Conservation (phyloP, 2,797 vertebrate genomes). For the Platalea minor region DNA sequence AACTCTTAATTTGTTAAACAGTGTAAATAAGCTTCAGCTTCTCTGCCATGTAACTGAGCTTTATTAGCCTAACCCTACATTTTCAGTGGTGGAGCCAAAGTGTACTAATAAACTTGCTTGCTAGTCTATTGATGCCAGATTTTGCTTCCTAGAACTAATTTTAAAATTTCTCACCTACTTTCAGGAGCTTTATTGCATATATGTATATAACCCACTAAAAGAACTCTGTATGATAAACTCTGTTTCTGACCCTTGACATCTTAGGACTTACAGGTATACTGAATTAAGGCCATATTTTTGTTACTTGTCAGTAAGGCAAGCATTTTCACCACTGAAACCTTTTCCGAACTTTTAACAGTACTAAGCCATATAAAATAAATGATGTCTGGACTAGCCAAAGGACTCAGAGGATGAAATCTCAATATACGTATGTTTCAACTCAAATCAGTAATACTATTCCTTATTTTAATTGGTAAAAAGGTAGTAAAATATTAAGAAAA, state of each 20-base stretch:
- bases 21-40: neutral
- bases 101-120: neutral
- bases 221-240: neutral
- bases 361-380: neutral
- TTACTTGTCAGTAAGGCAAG: neutral
- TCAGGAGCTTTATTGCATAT: neutral
- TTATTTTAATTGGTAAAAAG: neutral
- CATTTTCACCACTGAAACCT: neutral
- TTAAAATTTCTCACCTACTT: neutral
- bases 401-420: neutral
- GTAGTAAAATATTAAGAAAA: neutral
- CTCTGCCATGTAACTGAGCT: neutral
- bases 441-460: neutral
- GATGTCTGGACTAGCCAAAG: neutral
- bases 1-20: neutral
- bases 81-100: neutral
- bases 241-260: neutral
- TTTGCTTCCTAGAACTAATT: neutral
- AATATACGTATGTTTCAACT: neutral
- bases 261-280: neutral
- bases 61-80: neutral
- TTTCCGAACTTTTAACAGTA: neutral
- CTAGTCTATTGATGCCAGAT: neutral
- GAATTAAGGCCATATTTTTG: neutral
- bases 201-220: neutral